Evolutionary conservation across 2,797 vertebrate genomes (phyloP), one percentile per base, ranked within the genome.

Genomic region (Alauda arvensis): DNA sequence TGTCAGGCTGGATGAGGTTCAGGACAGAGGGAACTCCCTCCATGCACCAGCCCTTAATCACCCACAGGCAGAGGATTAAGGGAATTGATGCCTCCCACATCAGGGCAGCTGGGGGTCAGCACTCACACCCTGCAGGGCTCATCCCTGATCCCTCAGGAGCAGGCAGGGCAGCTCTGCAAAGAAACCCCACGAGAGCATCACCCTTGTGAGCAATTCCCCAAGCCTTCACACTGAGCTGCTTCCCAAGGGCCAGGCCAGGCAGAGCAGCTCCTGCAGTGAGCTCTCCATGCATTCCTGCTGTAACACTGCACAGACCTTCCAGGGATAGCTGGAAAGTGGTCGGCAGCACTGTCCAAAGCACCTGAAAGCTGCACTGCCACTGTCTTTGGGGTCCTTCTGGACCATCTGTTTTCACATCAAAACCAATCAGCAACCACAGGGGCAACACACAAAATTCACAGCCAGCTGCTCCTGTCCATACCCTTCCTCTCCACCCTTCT

Each of bases 21-120:
- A 77, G 71, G 37, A 18, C 48, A 59, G 85, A 23, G 6, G 59
- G 67, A 92, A 57, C 19, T 45, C 74, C 68, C 72, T 40, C 40
- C 28, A 2, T 6, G 37, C 70, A 59, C 45, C 40, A 77, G 39
- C 31, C 59, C 60, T 12, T 15, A 12, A 77, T 59, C 78, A 85
- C 70, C 77, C 29, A 2, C 31, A 0, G 0, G 37, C 61, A 69
- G 40, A 60, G 78, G 45, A 80, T 46, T 25, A 37, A 51, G 45
- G 4, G 1, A 70, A 49, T 5, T 8, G 60, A 46, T n/a, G 33
- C 20, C 43, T 86, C 12, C 12, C 34, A 29, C 0, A 4, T 0
- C 45, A 45, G 63, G 26, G n/a, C 29, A 66, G 46, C 23, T 2
- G 2, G 45, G 34, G 55, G 9, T 74, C 52, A 59, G 52, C 25